phyloP scores from a whole-genome alignment of 2,797 vertebrate genomes.

The Chelon labrosus region DNA sequence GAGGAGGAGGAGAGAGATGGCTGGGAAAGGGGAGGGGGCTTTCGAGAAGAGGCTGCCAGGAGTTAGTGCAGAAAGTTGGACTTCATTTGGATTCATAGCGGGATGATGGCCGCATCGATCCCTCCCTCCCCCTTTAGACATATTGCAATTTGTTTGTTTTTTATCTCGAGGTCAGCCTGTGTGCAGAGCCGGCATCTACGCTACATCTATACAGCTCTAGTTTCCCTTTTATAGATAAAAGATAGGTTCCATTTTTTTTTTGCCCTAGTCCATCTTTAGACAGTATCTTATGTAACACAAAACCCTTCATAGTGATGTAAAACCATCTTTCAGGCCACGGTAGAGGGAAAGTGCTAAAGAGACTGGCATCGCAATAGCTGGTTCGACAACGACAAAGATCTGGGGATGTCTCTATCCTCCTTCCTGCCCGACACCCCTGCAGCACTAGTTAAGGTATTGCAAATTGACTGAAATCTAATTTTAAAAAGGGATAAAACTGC shows the following conservation, averaged over 20 bases:
- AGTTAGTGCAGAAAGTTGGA: conserved; percentile 78
- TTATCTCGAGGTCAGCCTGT: conserved; percentile 33
- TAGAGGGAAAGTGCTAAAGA: no score
- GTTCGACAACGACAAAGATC: no score
- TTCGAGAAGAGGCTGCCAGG: conserved; percentile 64
- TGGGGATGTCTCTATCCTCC: no score
- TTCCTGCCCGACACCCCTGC: no score
- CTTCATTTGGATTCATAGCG: conserved; percentile 59
- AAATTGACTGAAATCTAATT: no score
- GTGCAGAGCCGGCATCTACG: conserved; percentile 9
- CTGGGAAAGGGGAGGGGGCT: conserved; percentile 21
- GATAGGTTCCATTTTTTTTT: not conserved
- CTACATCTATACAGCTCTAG: not conserved
- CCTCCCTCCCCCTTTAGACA: conserved; percentile 20
- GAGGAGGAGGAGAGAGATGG: conserved; percentile 43
- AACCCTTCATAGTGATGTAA: not conserved
- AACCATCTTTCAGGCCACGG: no score
- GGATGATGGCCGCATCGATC: conserved; percentile 49
- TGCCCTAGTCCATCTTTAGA: not conserved
- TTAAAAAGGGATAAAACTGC: no score
- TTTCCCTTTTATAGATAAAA: not conserved
- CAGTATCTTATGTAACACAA: not conserved
- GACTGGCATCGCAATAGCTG: no score
- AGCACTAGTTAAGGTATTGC: no score
- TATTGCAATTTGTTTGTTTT: conserved; percentile 27